These are phyloP conservation scores for Electrona antarctica DNA, from an alignment of 2,113 vertebrate genomes.

Conservation along the genomic window DNA sequence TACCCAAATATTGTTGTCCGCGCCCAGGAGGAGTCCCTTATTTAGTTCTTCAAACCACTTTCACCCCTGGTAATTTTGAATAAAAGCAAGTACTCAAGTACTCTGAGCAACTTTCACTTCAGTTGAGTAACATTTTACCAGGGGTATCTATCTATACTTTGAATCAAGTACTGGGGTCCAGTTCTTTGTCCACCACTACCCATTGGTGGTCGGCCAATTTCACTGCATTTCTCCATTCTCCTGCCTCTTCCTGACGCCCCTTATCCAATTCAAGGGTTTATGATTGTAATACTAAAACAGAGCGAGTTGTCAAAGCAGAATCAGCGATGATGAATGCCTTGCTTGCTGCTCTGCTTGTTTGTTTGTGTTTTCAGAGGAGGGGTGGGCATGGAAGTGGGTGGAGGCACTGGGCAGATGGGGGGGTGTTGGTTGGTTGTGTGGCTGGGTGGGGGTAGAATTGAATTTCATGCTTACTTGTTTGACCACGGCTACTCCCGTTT, in stretches of 20 bases:
- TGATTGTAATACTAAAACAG: conserved; percentile 76
- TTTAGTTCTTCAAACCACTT: too few relatives aligned
- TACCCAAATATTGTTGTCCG: too few relatives aligned
- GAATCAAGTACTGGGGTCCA: too few relatives aligned
- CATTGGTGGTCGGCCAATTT: conserved; percentile 63
- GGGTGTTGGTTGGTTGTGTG: background rate
- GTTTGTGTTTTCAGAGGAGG: conserved; percentile 41
- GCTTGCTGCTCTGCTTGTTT: conserved; percentile 59
- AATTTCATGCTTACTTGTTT: conserved; percentile 68
- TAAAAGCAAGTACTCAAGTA: too few relatives aligned
- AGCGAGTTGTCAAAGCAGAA: conserved; percentile 68
- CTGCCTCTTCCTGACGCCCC: conserved; percentile 58
- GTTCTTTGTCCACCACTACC: background rate
- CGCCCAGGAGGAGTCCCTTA: too few relatives aligned
- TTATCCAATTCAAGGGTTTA: conserved; percentile 70
- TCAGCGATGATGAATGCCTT: conserved; percentile 70
- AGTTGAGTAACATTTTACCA: too few relatives aligned
- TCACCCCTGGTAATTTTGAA: too few relatives aligned
- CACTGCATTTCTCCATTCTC: conserved; percentile 66
- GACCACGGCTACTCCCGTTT: conserved; percentile 40
- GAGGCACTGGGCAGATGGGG: background rate
- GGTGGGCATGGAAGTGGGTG: background rate
- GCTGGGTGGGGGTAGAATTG: conserved; percentile 27
- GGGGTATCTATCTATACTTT: too few relatives aligned
- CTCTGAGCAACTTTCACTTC: too few relatives aligned